Conservation (phyloP, 1,140 invertebrate species). For the Choristoneura fumiferana region DNA sequence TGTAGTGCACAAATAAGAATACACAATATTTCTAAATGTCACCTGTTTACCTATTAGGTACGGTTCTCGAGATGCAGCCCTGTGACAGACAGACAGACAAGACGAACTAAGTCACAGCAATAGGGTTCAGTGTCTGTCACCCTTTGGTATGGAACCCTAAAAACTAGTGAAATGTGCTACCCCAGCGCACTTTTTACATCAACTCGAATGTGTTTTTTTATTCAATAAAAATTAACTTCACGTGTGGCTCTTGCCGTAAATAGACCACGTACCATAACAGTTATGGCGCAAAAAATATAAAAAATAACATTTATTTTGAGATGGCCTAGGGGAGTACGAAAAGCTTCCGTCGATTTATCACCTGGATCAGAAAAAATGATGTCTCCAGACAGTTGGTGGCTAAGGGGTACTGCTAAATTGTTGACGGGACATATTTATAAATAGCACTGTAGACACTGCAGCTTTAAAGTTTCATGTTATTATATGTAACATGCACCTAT, state of each 20-base stretch:
- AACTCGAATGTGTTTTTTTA: neutral
- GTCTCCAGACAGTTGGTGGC: conserved; percentile 30
- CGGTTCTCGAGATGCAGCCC: no score
- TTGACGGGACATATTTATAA: no score
- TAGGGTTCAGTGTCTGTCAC: no score
- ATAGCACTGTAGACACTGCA: no score
- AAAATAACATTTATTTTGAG: conserved; percentile 45
- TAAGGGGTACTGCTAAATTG: conserved; percentile 23
- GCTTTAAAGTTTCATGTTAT: no score
- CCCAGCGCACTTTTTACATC: neutral
- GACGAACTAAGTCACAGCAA: no score
- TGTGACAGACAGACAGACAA: no score
- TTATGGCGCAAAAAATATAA: conserved; percentile 47
- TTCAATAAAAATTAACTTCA: conserved; percentile 4
- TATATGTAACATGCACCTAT: no score
- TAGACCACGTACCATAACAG: conserved; percentile 19
- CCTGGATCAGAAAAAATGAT: conserved; percentile 55
- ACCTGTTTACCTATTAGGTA: no score
- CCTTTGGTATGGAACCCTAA: no score
- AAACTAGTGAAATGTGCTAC: neutral
- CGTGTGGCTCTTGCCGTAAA: conserved; percentile 12
- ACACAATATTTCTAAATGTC: no score
- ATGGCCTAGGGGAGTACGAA: conserved; percentile 27
- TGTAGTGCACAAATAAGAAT: no score
- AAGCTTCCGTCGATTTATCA: conserved; percentile 49